Conservation (phyloP, 2,888 invertebrate genomes). For the Apodemia hepburni region DNA sequence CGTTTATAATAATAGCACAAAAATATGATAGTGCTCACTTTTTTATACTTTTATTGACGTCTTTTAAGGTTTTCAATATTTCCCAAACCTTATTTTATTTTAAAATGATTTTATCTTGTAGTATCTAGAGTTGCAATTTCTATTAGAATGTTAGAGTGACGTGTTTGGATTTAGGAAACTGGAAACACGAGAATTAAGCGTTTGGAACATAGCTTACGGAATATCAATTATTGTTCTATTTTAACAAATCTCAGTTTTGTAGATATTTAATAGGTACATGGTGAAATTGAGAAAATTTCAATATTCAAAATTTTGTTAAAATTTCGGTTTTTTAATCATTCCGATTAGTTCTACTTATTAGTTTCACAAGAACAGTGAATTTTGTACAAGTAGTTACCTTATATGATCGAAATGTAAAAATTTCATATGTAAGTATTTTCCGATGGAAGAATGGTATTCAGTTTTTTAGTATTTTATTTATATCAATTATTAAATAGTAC, state of each 20-base stretch:
- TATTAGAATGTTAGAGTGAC: background rate
- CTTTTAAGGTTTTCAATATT: background rate
- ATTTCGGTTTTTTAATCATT: background rate
- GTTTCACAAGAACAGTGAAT: no score
- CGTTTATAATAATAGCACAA: constrained; percentile 1
- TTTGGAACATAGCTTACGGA: background rate
- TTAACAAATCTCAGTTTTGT: constrained; percentile 4
- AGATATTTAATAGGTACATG: background rate
- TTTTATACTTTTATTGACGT: constrained; percentile 9
- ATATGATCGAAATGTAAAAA: no score
- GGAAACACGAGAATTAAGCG: background rate
- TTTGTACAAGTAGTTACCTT: no score
- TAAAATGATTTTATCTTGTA: background rate
- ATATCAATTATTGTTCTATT: constrained; percentile 13
- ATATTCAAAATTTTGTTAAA: background rate
- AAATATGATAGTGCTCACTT: background rate
- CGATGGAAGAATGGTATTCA: no score
- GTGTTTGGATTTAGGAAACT: background rate
- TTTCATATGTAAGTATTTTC: no score
- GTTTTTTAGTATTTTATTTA: no score
- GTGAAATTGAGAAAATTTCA: constrained; percentile 1
- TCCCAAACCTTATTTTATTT: background rate
- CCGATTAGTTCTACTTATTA: background rate
- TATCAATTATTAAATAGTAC: no score
- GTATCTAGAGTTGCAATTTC: background rate